These are phyloP conservation scores for Hydriomena furcata DNA, from an alignment of 2,888 invertebrate genomes.

Conservation along the genomic window DNA sequence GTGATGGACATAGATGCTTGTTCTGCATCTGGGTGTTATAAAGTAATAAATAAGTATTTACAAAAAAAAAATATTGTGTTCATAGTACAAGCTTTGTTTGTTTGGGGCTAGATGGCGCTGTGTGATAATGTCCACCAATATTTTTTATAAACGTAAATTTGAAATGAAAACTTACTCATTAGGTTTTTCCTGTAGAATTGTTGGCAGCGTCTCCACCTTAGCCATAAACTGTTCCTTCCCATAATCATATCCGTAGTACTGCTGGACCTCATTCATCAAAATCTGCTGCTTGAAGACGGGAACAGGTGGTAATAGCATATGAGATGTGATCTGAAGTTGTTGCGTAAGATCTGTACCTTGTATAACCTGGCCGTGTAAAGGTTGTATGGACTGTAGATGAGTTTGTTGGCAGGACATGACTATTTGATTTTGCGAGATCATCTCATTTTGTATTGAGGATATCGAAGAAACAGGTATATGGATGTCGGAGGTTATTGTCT, in stretches of 20 bases:
- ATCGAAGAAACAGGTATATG: constrained; percentile 60
- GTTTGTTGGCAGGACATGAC: constrained; percentile 69
- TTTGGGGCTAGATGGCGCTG: too few species aligned
- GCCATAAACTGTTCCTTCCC: constrained; percentile 59
- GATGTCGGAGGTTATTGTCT: constrained; percentile 59
- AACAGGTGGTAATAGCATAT: constrained; percentile 64
- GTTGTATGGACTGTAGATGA: constrained; percentile 56
- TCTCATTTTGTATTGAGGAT: constrained; percentile 55
- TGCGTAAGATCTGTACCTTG: constrained; percentile 60
- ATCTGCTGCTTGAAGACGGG: constrained; percentile 64
- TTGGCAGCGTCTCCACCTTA: constrained; percentile 57
- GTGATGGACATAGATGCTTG: too few species aligned
- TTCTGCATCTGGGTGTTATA: too few species aligned
- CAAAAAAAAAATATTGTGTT: too few species aligned
- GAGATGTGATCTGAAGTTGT: constrained; percentile 64
- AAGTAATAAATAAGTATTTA: too few species aligned
- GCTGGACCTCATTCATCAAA: constrained; percentile 59
- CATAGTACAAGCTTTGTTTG: too few species aligned
- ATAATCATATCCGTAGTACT: constrained; percentile 64
- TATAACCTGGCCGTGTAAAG: constrained; percentile 48
- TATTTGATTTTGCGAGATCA: constrained; percentile 63
- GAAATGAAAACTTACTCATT: constrained; percentile 55
- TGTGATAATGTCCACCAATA: too few species aligned
- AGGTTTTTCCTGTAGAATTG: constrained; percentile 44
- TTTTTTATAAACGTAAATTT: too few species aligned